Evolutionary conservation across 2,888 invertebrate genomes (phyloP).

Genomic region (Tetheella fluctuosa): DNA sequence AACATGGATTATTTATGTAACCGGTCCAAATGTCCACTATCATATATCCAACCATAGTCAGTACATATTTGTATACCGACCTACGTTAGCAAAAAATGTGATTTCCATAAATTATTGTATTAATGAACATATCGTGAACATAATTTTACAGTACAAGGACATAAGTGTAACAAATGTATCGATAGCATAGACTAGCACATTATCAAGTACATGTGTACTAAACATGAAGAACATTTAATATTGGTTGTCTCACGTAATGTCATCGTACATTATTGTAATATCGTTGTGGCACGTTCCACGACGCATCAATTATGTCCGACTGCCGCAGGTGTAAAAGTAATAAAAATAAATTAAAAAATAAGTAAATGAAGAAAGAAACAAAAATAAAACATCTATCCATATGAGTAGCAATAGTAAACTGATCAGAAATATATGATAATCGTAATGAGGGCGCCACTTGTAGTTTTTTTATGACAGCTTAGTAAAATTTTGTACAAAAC

Average conservation of each 20-base stretch:
- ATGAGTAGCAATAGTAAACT: too few species aligned
- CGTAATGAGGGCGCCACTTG: too few species aligned
- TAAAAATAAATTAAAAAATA: slow-evolving; percentile 24
- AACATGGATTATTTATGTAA: too few species aligned
- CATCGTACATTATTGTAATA: slow-evolving; percentile 73
- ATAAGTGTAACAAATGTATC: neutral
- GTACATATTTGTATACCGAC: too few species aligned
- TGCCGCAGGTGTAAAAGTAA: slow-evolving; percentile 49
- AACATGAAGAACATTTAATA: neutral
- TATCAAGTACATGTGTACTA: neutral
- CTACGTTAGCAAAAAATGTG: neutral
- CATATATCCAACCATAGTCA: too few species aligned
- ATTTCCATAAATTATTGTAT: neutral
- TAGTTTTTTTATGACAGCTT: too few species aligned
- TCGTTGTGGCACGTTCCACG: slow-evolving; percentile 73
- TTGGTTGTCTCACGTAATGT: slow-evolving; percentile 9
- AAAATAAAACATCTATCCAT: too few species aligned
- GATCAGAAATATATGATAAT: neutral
- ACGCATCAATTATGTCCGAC: slow-evolving; percentile 72
- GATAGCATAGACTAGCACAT: slow-evolving; percentile 9
- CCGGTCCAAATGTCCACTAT: too few species aligned
- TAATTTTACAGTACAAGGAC: slow-evolving; percentile 1
- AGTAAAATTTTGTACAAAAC: too few species aligned
- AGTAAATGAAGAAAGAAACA: slow-evolving; percentile 14
- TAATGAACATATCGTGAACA: neutral